Evolutionary conservation across 2,888 invertebrate genomes (phyloP), one percentile per base, ranked within the genome.

Genomic region (Parasteatoda lunata): DNA sequence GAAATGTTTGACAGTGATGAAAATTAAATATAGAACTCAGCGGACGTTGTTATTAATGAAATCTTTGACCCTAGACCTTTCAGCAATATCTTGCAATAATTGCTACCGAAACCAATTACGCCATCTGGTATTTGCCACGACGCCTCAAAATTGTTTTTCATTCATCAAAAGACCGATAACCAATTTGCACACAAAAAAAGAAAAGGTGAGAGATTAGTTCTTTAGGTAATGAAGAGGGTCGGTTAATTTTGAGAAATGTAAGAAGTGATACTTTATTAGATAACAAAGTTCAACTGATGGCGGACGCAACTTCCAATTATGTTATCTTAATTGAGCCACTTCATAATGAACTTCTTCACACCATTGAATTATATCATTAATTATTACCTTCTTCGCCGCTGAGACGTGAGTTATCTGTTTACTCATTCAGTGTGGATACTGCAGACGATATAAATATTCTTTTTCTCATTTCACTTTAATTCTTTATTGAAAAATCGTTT

Each of bases 381-480:
- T 68, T 51, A 77, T 77, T 68, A 59, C 8, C 9, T 51, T 69
- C 45, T 69, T 15, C 75, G 47, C 45, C 64, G 75, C 52, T 52
- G 77, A 77, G 45, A 45, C 66, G 77, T 68, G 77, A 77, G 54
- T 54, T 77, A 69, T 77, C 68, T 54, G 13, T 30, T 68, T 48
- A n/a, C 59, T 59, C 59, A 59, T n/a, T 9, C 9, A 59, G 59
- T 13, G 0, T 4, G n/a, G 8, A 59, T 13, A 59, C n/a, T 59
- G 9, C 59, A 30, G 59, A 7, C 59, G 59, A 13, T 30, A 30
- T 30, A 30, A 30, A 30, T 30, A 30, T 30, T 30, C 30, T 30
- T 59, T 9, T n/a, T 59, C 11, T 59, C 59, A 59, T 59, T 54
- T 59, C 59, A 59, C 8, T 59, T 59, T n/a, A 59, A 59, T 59